Base-by-base conservation (phyloP, 2,113 vertebrate genomes). In the Rhinogobius similis region DNA sequence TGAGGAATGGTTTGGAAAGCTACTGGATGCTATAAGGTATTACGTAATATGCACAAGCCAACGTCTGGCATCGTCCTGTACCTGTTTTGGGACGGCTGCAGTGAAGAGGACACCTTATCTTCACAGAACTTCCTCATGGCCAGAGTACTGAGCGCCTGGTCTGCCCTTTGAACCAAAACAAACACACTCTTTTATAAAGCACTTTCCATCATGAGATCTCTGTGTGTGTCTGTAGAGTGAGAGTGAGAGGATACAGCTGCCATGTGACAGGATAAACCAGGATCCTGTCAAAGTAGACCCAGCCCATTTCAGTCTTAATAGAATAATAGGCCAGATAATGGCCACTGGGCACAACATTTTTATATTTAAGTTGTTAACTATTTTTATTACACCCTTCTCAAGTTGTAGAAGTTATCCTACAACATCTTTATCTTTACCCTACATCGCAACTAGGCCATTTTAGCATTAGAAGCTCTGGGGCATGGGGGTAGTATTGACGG, bases 41-140 rank as follows among this genome's bases (percentile, higher is more conserved):
- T n/a, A 59, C 2, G 27, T 16, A 29, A 32, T 20, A 20, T 16
- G 27, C 43, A 65, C 21, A 32, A 23, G n/a, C 23, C 55, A 13
- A 6, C 8, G 6, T 48, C 58, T 36, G 2, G 10, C 58, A 32
- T 1, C 38, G 36, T 55, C 70, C 53, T 65, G 61, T 83, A 96
- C 96, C 96, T 94, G 89, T 94, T 94, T 87, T 97, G 96, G 66
- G 96, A 97, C 0, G 96, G 96, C 83, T 97, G 96, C 32, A 97
- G 91, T 20, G 95, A 94, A 0, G 93, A 83, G 3, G 95, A 94
- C 79, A 96, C 94, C 82, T 97, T 97, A 92, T 97, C 96, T 91
- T 97, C 96, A 50, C 95, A 97, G 89, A 96, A 97, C 88, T 96
- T 97, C 80, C 94, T 93, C 96, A 97, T 97, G 81, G 96, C 95